phyloP scores from a whole-genome alignment of 2,888 invertebrate species.

The Quadroppia sp. region DNA sequence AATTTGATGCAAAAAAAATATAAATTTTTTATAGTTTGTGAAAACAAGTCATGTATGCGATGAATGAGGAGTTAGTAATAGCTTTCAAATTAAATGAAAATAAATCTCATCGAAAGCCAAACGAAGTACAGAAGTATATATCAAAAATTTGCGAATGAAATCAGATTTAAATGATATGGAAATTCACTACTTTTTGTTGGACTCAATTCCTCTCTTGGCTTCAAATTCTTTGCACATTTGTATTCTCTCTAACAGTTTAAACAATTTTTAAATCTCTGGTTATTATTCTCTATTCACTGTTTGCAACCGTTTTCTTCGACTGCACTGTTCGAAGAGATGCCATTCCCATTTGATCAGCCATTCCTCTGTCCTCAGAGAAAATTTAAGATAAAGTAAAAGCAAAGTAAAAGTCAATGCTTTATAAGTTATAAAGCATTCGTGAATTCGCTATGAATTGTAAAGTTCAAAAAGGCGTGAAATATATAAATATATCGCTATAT shows the following conservation, averaged over 20 bases:
- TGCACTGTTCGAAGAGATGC: too few species aligned
- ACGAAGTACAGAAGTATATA: not conserved
- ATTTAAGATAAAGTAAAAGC: slow-evolving; percentile 22
- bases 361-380: slow-evolving; percentile 25
- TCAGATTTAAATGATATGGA: slow-evolving; percentile 29
- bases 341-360: not conserved
- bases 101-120: not conserved
- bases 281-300: not conserved
- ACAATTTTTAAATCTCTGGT: slow-evolving; percentile 8
- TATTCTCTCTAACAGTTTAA: not conserved
- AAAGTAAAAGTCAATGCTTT: not conserved
- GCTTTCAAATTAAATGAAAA: slow-evolving; percentile 15
- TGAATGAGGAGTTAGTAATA: slow-evolving; percentile 4
- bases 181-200: not conserved
- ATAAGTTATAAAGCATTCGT: not conserved
- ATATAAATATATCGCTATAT: slow-evolving; percentile 6
- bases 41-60: not conserved
- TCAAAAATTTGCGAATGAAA: slow-evolving; percentile 17
- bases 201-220: not conserved
- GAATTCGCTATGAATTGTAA: slow-evolving; percentile 10
- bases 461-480: slow-evolving; percentile 26
- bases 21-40: not conserved
- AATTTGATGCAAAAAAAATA: not conserved
- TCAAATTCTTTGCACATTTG: not conserved
- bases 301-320: not conserved